Conservation (phyloP, 2,888 invertebrate species). For the Ochlodes sylvanus region DNA sequence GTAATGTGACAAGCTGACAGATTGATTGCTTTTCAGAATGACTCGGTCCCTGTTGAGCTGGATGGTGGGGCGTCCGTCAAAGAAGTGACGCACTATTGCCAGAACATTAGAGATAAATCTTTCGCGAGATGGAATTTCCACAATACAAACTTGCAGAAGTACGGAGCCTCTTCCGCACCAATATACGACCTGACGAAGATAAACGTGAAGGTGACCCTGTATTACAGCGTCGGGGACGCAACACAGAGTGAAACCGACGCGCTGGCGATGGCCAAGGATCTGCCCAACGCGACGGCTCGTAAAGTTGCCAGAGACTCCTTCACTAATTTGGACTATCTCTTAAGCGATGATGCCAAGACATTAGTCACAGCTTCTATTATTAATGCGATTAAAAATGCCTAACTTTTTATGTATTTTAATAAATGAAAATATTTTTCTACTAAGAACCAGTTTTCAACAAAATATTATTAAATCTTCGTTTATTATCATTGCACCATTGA, state of each 20-base stretch:
- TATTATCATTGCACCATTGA: too few species aligned
- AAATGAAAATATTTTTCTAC: too few species aligned
- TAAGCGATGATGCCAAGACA: slow-evolving; percentile 41
- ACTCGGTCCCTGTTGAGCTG: slow-evolving; percentile 23
- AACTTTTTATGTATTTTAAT: too few species aligned
- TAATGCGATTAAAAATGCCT: neutral
- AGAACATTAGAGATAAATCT: slow-evolving; percentile 45
- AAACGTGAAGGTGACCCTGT: slow-evolving; percentile 44
- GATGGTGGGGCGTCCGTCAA: slow-evolving; percentile 47
- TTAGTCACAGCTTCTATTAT: slow-evolving; percentile 44
- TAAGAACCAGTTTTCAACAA: too few species aligned
- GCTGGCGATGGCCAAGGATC: slow-evolving; percentile 44
- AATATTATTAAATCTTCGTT: too few species aligned
- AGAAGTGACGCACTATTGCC: slow-evolving; percentile 50
- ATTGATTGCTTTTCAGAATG: neutral
- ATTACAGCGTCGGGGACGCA: slow-evolving; percentile 47
- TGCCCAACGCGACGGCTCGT: slow-evolving; percentile 44
- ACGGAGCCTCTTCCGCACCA: slow-evolving; percentile 43
- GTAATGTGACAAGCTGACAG: too few species aligned
- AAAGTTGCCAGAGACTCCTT: slow-evolving; percentile 45
- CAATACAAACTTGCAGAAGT: slow-evolving; percentile 42
- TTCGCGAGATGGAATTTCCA: slow-evolving; percentile 50
- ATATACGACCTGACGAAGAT: slow-evolving; percentile 45
- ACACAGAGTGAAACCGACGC: slow-evolving; percentile 47
- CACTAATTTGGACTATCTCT: slow-evolving; percentile 46